Conservation (phyloP, 1,140 invertebrate species). For the Dreissena polymorpha region DNA sequence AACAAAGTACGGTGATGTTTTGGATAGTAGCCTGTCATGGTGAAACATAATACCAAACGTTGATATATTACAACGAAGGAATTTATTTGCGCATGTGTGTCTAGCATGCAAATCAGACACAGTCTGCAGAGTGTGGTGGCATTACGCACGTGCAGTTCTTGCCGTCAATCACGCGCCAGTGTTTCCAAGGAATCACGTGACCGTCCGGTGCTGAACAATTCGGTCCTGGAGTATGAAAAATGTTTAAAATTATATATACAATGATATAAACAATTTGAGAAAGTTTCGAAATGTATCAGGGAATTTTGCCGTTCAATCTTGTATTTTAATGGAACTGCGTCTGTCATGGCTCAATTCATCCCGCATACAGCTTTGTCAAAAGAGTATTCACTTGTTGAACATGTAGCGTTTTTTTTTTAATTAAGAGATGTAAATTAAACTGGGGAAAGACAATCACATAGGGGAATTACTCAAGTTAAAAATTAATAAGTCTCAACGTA, state of each 20-base stretch:
- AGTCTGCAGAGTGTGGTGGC: neutral
- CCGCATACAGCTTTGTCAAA: no score
- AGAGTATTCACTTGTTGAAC: no score
- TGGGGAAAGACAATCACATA: no score
- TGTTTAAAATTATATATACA: neutral
- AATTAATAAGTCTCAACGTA: no score
- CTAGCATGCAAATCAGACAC: constrained; percentile 4
- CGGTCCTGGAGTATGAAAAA: constrained; percentile 1
- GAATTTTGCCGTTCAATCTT: neutral
- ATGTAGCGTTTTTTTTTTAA: no score
- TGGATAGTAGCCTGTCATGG: no score
- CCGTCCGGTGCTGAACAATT: constrained; percentile 22
- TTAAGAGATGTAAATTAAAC: no score
- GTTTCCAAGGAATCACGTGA: constrained; percentile 14
- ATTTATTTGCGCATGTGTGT: no score
- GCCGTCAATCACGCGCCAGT: constrained; percentile 4
- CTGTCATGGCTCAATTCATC: neutral
- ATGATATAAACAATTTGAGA: neutral
- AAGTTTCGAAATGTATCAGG: neutral
- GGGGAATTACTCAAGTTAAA: no score
- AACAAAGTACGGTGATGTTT: no score
- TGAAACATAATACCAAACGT: no score
- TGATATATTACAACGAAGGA: no score
- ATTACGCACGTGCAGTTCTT: constrained; percentile 29
- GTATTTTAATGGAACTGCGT: neutral